Percentiles rank a stretch among this genome's conserved stretches.
phyloP scores from a whole-genome alignment of 2,888 invertebrate genomes.

The Mamestra brassicae region DNA sequence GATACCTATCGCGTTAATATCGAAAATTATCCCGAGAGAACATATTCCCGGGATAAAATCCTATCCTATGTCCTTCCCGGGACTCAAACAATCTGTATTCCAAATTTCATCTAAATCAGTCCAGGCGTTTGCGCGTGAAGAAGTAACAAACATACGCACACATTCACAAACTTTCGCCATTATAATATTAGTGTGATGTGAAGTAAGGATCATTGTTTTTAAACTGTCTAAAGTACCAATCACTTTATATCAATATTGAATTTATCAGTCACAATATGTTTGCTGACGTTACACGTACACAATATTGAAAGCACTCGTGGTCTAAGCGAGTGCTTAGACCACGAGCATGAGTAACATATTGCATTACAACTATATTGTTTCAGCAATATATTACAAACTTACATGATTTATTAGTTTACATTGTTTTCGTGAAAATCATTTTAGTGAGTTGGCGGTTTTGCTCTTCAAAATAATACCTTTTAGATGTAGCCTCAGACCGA shows the following conservation, averaged over 20 bases:
- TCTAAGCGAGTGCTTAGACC: not conserved
- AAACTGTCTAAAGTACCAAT: not conserved
- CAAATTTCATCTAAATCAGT: too few species aligned
- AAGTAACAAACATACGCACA: too few species aligned
- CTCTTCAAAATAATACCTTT: not conserved
- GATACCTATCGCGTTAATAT: too few species aligned
- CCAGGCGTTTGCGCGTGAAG: too few species aligned
- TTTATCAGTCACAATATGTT: conserved; percentile 15
- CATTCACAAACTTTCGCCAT: too few species aligned
- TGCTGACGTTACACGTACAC: not conserved
- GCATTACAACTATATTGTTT: conserved; percentile 42
- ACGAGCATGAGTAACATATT: conserved; percentile 35
- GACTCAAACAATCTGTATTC: too few species aligned
- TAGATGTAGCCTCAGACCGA: not conserved
- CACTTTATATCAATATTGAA: conserved; percentile 8
- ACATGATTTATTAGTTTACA: conserved; percentile 43
- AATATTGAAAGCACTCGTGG: conserved; percentile 22
- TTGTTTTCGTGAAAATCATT: conserved; percentile 6
- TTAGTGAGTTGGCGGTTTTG: conserved; percentile 16
- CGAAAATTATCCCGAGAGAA: too few species aligned
- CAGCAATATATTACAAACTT: conserved; percentile 34
- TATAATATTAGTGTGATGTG: too few species aligned
- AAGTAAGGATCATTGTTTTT: too few species aligned
- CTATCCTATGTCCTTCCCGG: too few species aligned
- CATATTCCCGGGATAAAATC: too few species aligned